These are phyloP conservation scores for Apogon hyalosoma DNA, from an alignment of 2,797 vertebrate species.

Conservation along the genomic window DNA sequence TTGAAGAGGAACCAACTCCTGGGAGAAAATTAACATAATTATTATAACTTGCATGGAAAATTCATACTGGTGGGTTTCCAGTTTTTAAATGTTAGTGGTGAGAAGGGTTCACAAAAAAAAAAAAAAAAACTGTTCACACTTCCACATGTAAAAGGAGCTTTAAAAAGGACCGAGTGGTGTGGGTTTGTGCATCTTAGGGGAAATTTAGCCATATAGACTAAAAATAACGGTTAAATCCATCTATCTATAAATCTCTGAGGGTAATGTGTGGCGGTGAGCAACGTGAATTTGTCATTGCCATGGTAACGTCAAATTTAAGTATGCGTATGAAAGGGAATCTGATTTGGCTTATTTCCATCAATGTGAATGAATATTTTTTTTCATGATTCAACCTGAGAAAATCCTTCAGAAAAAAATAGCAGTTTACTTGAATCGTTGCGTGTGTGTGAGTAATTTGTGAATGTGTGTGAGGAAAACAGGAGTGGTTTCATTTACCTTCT, in stretches of 20 bases:
- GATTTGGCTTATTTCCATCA: slow-evolving; percentile 33
- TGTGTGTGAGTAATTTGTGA: neutral
- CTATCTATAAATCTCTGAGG: slow-evolving; percentile 1
- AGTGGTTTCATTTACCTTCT: slow-evolving; percentile 69
- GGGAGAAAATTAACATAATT: slow-evolving; percentile 30
- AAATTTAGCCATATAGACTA: too few species aligned
- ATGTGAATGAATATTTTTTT: slow-evolving; percentile 35
- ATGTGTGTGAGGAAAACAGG: slow-evolving; percentile 30
- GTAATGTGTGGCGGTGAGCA: slow-evolving; percentile 44
- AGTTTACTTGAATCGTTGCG: neutral
- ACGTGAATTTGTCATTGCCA: slow-evolving; percentile 71
- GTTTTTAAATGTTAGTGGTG: too few species aligned
- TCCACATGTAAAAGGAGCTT: too few species aligned
- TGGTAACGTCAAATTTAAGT: slow-evolving; percentile 64
- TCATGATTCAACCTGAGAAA: slow-evolving; percentile 17
- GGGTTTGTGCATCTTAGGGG: too few species aligned
- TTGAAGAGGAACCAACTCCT: slow-evolving; percentile 4
- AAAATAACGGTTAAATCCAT: too few species aligned
- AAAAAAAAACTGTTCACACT: too few species aligned
- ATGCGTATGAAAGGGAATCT: slow-evolving; percentile 40
- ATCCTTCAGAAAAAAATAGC: slow-evolving; percentile 17
- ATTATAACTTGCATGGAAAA: slow-evolving; percentile 23
- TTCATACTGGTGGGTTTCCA: neutral
- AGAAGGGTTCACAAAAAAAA: too few species aligned
- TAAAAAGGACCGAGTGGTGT: too few species aligned